Base-by-base conservation (phyloP, 2,113 vertebrate genomes). In the Tachysurus vachellii region DNA sequence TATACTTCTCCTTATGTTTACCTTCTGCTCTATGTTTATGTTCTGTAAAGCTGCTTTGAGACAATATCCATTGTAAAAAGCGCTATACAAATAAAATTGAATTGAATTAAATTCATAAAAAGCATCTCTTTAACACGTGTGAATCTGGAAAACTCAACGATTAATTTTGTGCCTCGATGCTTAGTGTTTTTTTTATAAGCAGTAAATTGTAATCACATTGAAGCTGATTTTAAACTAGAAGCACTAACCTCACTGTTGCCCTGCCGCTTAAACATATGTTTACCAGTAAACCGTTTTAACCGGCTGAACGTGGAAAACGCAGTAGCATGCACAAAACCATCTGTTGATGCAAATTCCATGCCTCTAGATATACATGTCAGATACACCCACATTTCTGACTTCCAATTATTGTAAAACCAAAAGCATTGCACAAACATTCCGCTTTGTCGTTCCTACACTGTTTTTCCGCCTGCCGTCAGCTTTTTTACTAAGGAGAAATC, bases 391-490 rank as follows among this genome's bases (percentile, higher is more conserved):
- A 11, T 80, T 80, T 56, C 17, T 56, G n/a, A 54, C 16, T 56
- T 80, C 54, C 54, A 42, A 59, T 80, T 42, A 80, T 23, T 59
- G 17, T 59, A 80, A 80, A 59, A 80, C 16, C 53, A 56, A 80
- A 57, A 56, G 53, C 10, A 0, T 59, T 42, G 79, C 19, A 2
- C 31, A 56, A 80, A 59, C 28, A 59, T 59, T 80, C 28, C 56
- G 4, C 54, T 57, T 80, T 21, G 53, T 57, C 4, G 53, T 80
- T 36, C 28, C n/a, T 80, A 36, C 54, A 59, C 54, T 19, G 21
- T 59, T 56, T 59, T 59, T 80, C 79, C 79, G 23, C n/a, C 75
- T n/a, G 2, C 9, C 57, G 54, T 57, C 17, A 21, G 77, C 77
- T 80, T 16, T 57, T 80, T 59, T 26, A 80, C 53, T 79, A 56